Conservation (phyloP, 2,113 vertebrate genomes). For the Passer domesticus region DNA sequence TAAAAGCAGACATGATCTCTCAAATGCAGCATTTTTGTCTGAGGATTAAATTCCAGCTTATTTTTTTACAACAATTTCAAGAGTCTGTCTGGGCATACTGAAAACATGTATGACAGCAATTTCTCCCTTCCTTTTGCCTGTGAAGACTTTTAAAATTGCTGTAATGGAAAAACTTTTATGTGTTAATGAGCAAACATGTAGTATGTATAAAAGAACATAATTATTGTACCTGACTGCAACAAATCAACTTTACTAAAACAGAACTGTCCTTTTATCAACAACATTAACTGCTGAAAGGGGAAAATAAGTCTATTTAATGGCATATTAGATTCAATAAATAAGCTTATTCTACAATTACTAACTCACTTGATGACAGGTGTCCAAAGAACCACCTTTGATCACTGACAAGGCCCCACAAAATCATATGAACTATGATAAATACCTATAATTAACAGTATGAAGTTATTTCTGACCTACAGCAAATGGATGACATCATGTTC, state of each 20-base stretch:
- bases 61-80: neutral
- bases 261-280: slow-evolving; percentile 59
- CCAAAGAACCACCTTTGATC: slow-evolving; percentile 77
- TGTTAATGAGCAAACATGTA: neutral
- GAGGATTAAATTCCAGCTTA: neutral
- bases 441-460: slow-evolving; percentile 61
- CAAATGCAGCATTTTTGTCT: neutral
- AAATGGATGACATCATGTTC: slow-evolving; percentile 55
- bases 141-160: neutral
- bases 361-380: slow-evolving; percentile 72
- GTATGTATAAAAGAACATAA: slow-evolving; percentile 3
- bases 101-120: neutral
- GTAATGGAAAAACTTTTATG: neutral
- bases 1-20: neutral
- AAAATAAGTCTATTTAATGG: slow-evolving; percentile 72
- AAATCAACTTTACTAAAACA: slow-evolving; percentile 65
- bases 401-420: slow-evolving; percentile 69
- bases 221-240: slow-evolving; percentile 60
- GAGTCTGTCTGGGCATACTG: neutral
- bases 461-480: slow-evolving; percentile 70
- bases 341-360: slow-evolving; percentile 65
- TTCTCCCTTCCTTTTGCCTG: neutral
- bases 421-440: slow-evolving; percentile 73
- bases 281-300: slow-evolving; percentile 63
- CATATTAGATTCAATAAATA: slow-evolving; percentile 74